These are phyloP conservation scores for Pelochelys cantorii DNA, from an alignment of 2,797 vertebrate genomes.

Conservation along the genomic window DNA sequence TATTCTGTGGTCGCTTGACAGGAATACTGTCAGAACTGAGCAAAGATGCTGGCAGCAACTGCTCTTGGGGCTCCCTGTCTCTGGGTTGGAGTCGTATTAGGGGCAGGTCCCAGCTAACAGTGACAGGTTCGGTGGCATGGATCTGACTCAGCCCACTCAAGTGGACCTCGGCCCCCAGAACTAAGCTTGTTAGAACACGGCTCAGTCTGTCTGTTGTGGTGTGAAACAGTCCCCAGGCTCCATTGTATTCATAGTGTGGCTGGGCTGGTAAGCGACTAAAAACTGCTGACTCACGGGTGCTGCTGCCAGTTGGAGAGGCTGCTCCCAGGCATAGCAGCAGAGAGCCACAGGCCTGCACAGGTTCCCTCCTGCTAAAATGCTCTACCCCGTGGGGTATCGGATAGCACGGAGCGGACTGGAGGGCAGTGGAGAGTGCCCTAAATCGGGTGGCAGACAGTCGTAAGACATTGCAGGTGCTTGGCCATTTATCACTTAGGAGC, in stretches of 20 bases:
- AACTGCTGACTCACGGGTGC: conserved; percentile 67
- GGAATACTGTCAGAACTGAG: not conserved
- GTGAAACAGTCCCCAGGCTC: accelerated
- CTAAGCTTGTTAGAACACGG: not conserved
- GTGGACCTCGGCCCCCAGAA: not conserved
- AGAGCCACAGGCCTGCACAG: accelerated
- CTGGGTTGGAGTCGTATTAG: not conserved
- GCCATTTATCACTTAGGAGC: not conserved
- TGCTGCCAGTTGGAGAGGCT: not conserved
- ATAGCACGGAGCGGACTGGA: not conserved
- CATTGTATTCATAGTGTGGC: accelerated
- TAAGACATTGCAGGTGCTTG: not conserved
- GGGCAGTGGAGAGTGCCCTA: not conserved
- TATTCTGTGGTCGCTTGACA: not conserved
- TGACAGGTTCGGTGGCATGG: not conserved
- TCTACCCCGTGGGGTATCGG: not conserved
- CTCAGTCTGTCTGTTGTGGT: not conserved
- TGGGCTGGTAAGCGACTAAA: not conserved
- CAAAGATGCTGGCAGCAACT: accelerated
- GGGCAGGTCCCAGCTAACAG: not conserved
- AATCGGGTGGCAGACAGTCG: not conserved
- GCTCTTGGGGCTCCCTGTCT: no score
- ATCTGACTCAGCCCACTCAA: not conserved
- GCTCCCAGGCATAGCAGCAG: not conserved
- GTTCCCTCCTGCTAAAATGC: not conserved